phyloP scores from a whole-genome alignment of 2,113 vertebrate species.

The Ursus arctos region DNA sequence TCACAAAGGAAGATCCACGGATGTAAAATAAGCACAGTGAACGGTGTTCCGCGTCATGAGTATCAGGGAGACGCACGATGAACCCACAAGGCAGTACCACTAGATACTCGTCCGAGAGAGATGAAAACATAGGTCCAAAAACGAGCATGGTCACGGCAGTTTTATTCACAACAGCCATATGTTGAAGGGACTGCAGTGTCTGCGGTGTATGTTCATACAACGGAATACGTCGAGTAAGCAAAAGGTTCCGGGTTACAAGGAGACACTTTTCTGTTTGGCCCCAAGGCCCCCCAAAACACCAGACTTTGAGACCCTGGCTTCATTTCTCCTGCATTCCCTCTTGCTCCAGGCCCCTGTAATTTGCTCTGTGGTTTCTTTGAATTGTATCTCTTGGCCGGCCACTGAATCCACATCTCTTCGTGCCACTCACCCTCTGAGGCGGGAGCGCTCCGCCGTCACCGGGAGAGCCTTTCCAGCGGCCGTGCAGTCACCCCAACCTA shows the following conservation, averaged over 20 bases:
- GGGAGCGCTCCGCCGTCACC: background rate
- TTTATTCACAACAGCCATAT: too few species aligned
- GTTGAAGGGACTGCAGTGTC: too few species aligned
- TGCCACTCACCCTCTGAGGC: background rate
- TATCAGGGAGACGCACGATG: too few species aligned
- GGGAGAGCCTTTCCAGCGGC: background rate
- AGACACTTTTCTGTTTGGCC: background rate
- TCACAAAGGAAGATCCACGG: background rate
- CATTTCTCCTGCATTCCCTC: background rate
- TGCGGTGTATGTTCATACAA: too few species aligned
- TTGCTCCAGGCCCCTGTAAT: background rate
- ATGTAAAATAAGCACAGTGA: background rate
- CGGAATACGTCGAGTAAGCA: too few species aligned
- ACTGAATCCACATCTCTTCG: background rate
- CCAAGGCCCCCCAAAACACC: background rate
- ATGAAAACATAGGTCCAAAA: too few species aligned
- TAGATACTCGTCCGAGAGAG: too few species aligned
- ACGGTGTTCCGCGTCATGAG: background rate
- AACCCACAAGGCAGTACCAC: too few species aligned
- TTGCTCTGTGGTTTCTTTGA: background rate
- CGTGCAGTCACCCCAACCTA: background rate
- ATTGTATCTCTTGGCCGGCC: background rate
- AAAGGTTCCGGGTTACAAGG: background rate
- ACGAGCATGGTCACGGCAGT: too few species aligned
- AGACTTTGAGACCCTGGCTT: background rate